Evolutionary conservation across 2,797 vertebrate species (phyloP), one percentile per base, ranked within the genome.

Genomic region (Enteromius afrohamiltoni): DNA sequence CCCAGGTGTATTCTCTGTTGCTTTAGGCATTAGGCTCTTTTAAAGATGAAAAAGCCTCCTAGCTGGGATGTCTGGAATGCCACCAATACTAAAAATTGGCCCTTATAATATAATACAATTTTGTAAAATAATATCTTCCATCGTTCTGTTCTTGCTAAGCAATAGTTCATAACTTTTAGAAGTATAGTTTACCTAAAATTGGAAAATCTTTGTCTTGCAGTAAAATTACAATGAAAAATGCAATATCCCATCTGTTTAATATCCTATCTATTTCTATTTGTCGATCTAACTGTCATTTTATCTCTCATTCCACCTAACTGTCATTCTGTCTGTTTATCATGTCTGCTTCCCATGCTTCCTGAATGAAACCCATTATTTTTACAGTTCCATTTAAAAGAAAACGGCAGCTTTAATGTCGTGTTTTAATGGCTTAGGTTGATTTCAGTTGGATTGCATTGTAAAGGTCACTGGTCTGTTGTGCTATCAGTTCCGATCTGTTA

Each of bases 401-500:
- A 23, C 4, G 21, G 34, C 21, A 47, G n/a, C 7, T 21, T 53
- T 79, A 79, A 67, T 76, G 60, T 40, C 6, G 3, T 40, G 31
- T 51, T 75, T 74, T 75, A 82, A 75, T 67, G 21, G 69, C 76
- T 47, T 65, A 51, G 11, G 1, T 70, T 70, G 69, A 74, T 62
- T 73, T 70, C 14, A 70, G 29, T 82, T n/a, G 1, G 42, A 62
- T 64, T 51, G 65, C 17, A 14, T 49, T 81, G 55, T 71, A 58
- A 71, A 71, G 69, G 79, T 73, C 55, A 60, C 40, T 73, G 68
- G 26, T 47, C 7, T 65, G 8, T 64, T 74, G 58, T 17, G 70
- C 55, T 74, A 62, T 74, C 80, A 74, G 23, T 81, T 29, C 68
- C 14, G 26, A 60, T 82, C 42, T 74, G 80, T 82, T 75, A 74